Conservation (phyloP, 2,888 invertebrate genomes). For the Volucella zonaria region DNA sequence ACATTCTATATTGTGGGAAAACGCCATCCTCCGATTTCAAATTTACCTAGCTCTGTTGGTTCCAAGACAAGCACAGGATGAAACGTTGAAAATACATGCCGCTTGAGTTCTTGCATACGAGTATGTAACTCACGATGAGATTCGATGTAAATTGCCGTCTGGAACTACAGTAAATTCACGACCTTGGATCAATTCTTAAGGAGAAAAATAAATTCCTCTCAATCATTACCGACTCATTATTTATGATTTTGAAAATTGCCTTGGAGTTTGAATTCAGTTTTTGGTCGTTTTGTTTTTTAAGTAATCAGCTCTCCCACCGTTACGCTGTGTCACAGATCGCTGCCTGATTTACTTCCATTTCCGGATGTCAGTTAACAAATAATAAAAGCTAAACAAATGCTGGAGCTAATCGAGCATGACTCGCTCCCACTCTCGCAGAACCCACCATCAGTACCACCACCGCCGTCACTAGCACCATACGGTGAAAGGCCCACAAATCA, state of each 20-base stretch:
- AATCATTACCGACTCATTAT: neutral
- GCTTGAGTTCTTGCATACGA: too few relatives aligned
- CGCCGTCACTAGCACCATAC: slow-evolving; percentile 6
- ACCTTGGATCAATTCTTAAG: too few relatives aligned
- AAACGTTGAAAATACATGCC: too few relatives aligned
- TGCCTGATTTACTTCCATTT: slow-evolving; percentile 71
- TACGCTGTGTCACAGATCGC: slow-evolving; percentile 70
- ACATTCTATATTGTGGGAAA: too few relatives aligned
- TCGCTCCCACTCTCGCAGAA: slow-evolving; percentile 44
- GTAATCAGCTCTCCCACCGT: slow-evolving; percentile 46
- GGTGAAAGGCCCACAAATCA: slow-evolving; percentile 68
- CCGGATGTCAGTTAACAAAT: slow-evolving; percentile 69
- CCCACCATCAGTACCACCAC: neutral
- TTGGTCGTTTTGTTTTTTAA: neutral
- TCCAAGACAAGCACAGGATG: too few relatives aligned
- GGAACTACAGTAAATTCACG: too few relatives aligned
- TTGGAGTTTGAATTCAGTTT: neutral
- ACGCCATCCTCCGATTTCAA: too few relatives aligned
- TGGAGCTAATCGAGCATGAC: slow-evolving; percentile 69
- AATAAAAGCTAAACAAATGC: slow-evolving; percentile 62
- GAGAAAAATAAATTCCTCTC: too few relatives aligned
- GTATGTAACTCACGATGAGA: too few relatives aligned
- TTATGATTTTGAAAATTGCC: neutral
- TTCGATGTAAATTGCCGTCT: too few relatives aligned
- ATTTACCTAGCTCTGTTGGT: too few relatives aligned